A percentile compares a stretch with the other conserved stretches of the same genome.
Conservation (phyloP, 2,888 invertebrate species). For the Metellina segmentata region DNA sequence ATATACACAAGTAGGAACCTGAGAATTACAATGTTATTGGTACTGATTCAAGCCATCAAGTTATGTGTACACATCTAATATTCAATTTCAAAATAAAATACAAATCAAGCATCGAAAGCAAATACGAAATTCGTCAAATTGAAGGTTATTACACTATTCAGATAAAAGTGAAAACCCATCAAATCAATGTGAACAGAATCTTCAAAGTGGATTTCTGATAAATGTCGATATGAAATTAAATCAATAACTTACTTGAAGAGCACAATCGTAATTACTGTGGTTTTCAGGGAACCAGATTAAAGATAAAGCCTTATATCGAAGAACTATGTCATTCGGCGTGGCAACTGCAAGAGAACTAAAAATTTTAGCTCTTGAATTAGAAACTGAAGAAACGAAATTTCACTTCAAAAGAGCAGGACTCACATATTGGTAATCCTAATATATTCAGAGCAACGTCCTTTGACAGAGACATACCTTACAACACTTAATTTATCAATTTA, state of each 20-base stretch:
- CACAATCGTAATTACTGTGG: conserved; percentile 37
- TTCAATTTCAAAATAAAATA: background rate
- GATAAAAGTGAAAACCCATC: background rate
- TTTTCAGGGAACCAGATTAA: conserved; percentile 61
- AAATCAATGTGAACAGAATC: background rate
- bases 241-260: conserved; percentile 51
- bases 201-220: background rate
- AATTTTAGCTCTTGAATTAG: background rate
- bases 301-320: conserved; percentile 48
- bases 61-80: background rate
- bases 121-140: background rate
- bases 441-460: conserved; percentile 53
- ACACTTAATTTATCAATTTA: background rate
- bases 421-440: conserved; percentile 58
- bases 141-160: background rate
- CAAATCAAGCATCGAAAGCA: background rate
- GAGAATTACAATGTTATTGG: too few species aligned
- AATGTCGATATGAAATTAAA: background rate
- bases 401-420: background rate
- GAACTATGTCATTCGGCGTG: conserved; percentile 15
- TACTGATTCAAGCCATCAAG: too few species aligned
- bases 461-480: conserved; percentile 43
- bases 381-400: background rate
- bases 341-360: conserved; percentile 46
- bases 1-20: too few species aligned